Percentiles rank a stretch among this genome's conserved stretches.
Conservation (phyloP, 2,797 vertebrate genomes). For the Brotula barbata region DNA sequence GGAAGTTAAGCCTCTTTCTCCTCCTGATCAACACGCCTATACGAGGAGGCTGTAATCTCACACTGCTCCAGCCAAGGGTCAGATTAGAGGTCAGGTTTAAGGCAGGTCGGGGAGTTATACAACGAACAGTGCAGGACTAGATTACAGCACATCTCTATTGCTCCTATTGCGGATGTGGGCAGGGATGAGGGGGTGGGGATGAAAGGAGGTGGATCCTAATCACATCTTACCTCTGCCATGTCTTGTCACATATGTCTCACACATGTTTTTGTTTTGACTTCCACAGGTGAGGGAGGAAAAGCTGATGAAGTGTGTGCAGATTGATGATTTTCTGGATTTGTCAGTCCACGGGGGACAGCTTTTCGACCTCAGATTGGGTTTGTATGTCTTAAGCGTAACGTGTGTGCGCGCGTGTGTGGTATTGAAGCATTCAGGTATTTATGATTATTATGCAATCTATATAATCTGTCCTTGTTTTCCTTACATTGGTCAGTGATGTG, state of each 20-base stretch:
- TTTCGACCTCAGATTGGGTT: no score
- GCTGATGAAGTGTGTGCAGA: not conserved
- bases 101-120: slow-evolving; percentile 34
- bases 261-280: slow-evolving; percentile 29
- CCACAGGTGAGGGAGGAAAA: not conserved
- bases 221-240: not conserved
- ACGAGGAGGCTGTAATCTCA: slow-evolving; percentile 21
- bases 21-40: not conserved
- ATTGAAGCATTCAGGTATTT: no score
- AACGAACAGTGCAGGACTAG: slow-evolving; percentile 37
- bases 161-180: no score
- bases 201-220: slow-evolving; percentile 31
- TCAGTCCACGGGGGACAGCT: not conserved
- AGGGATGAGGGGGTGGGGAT: no score
- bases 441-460: no score
- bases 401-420: no score
- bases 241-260: no score
- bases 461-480: no score
- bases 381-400: no score
- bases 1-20: not conserved
- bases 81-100: slow-evolving; percentile 27
- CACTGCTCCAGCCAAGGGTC: slow-evolving; percentile 21
- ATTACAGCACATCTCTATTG: slow-evolving; percentile 44
- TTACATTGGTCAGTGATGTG: no score
- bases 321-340: slow-evolving; percentile 20